A percentile compares a stretch with the other conserved stretches of the same genome.
Evolutionary conservation across 2,797 vertebrate genomes (phyloP).

Genomic region (Rhinichthys osculus): DNA sequence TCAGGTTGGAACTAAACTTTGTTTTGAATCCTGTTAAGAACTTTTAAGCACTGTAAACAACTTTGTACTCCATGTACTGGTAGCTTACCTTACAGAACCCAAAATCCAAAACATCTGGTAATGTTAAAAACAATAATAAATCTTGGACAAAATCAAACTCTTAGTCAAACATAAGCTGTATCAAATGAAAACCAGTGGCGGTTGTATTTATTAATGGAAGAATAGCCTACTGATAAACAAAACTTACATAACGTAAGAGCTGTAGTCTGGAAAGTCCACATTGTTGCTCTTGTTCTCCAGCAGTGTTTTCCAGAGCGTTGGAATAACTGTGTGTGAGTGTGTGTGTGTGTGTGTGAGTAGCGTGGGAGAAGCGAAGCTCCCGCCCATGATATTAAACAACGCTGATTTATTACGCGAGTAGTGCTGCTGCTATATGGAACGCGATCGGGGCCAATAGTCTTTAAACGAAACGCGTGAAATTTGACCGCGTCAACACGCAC

Average conservation of each 20-base stretch:
- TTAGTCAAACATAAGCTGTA: background rate
- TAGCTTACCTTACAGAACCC: background rate
- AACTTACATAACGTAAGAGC: slow-evolving; percentile 74
- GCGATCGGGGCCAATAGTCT: too few relatives aligned
- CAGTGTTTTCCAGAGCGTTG: slow-evolving; percentile 5
- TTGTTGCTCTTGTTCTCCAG: slow-evolving; percentile 46
- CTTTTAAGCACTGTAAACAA: background rate
- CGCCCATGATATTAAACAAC: slow-evolving; percentile 28
- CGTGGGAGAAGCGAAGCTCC: slow-evolving; percentile 27
- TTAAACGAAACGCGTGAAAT: too few relatives aligned
- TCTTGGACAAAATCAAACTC: background rate
- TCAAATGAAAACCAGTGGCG: background rate
- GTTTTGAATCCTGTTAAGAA: background rate
- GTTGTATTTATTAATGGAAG: background rate
- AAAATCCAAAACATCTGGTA: background rate
- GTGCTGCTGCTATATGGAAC: too few relatives aligned
- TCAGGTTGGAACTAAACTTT: background rate
- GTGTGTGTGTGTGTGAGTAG: background rate
- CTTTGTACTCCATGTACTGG: background rate
- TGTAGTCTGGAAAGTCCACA: slow-evolving; percentile 69
- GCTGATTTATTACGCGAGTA: slow-evolving; percentile 13
- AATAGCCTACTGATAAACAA: background rate
- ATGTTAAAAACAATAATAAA: background rate
- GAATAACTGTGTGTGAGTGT: background rate
- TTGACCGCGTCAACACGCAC: too few relatives aligned